Conservation (phyloP, 2,113 vertebrate species). For the Ochotona curzoniae region DNA sequence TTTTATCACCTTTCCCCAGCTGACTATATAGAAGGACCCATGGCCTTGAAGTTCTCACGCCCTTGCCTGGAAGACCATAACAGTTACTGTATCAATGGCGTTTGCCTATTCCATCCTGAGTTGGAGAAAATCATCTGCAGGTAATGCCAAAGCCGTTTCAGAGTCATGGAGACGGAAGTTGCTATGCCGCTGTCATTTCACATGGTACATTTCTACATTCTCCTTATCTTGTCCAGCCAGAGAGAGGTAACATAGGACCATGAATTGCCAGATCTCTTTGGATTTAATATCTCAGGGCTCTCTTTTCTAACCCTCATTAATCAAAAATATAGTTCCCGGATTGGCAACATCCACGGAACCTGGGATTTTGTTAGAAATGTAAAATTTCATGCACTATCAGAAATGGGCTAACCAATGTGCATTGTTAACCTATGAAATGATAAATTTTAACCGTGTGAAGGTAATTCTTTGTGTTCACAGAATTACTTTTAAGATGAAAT, state of each 20-base stretch:
- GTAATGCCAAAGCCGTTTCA: constrained; percentile 74
- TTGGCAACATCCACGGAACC: neutral
- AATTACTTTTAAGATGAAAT: neutral
- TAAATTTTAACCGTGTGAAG: neutral
- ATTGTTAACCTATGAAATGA: neutral
- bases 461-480: neutral
- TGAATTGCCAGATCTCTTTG: neutral
- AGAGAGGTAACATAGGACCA: neutral
- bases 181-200: neutral
- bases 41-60: constrained; percentile 85
- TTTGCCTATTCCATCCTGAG: constrained; percentile 85
- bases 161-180: neutral
- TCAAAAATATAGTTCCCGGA: neutral
- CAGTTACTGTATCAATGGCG: constrained; percentile 87
- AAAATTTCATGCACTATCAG: neutral
- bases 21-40: constrained; percentile 75
- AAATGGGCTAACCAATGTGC: neutral
- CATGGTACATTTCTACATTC: neutral
- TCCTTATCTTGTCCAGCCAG: neutral
- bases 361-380: neutral
- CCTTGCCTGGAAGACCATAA: constrained; percentile 85
- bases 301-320: constrained; percentile 16
- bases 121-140: constrained; percentile 87
- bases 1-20: constrained; percentile 63
- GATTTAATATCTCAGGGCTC: neutral